Percentiles rank a stretch among this genome's conserved stretches.
phyloP scores from a whole-genome alignment of 2,797 vertebrate genomes.

The Characodon lateralis region DNA sequence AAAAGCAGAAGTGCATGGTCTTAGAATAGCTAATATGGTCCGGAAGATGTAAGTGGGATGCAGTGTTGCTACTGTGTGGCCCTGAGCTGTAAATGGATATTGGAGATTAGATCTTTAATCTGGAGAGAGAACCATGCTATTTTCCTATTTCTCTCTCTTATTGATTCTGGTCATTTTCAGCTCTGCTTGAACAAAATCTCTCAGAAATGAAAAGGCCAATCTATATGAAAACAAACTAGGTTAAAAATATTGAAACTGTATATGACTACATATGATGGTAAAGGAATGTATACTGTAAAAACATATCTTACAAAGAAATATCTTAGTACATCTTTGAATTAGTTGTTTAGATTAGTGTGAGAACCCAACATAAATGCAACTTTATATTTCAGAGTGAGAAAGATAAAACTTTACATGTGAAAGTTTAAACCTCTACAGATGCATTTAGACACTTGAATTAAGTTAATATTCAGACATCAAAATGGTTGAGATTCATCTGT shows the following conservation, averaged over 20 bases:
- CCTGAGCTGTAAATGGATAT: conserved; percentile 85
- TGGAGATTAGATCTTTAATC: conserved; percentile 86
- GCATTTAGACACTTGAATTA: too few relatives aligned
- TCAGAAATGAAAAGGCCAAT: conserved; percentile 67
- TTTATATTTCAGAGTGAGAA: not conserved
- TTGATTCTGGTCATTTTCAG: conserved; percentile 84
- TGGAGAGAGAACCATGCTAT: conserved; percentile 85
- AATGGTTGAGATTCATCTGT: too few relatives aligned
- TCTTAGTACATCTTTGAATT: not conserved
- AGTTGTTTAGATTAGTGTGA: not conserved
- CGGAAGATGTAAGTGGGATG: conserved; percentile 56
- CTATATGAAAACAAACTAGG: conserved; percentile 13
- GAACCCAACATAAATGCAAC: not conserved
- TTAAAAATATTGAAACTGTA: conserved; percentile 3
- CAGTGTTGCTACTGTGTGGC: conserved; percentile 64
- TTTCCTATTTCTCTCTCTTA: conserved; percentile 85
- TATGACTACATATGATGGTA: not conserved
- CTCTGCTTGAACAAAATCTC: conserved; percentile 80
- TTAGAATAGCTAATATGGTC: conserved; percentile 20
- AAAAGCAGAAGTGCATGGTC: conserved; percentile 22
- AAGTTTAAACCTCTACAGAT: too few relatives aligned
- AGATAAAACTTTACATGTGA: not conserved
- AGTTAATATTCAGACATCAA: too few relatives aligned
- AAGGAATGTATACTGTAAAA: not conserved
- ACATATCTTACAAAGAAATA: not conserved